phyloP scores from a whole-genome alignment of 2,113 vertebrate genomes.

The Leptobrachium leishanense region DNA sequence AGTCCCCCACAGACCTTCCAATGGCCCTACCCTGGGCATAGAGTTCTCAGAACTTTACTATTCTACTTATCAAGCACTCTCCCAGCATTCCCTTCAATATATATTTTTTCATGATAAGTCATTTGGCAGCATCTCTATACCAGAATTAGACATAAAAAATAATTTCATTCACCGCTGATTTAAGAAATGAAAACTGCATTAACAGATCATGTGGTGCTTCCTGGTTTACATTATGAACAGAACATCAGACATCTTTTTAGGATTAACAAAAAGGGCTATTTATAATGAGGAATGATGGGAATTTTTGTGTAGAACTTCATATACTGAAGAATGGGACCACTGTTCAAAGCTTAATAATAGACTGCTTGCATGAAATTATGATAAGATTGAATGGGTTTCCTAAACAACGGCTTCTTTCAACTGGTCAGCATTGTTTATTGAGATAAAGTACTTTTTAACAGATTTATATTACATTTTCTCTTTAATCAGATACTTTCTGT shows the following conservation, averaged over 20 bases:
- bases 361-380: not conserved
- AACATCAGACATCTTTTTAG: not conserved
- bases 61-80: too few species aligned
- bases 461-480: too few species aligned
- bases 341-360: not conserved
- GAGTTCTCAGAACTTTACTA: too few species aligned
- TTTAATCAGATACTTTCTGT: too few species aligned
- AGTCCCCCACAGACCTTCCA: too few species aligned
- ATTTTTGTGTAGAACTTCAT: not conserved
- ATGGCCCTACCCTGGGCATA: too few species aligned
- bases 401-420: not conserved
- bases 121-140: too few species aligned
- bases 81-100: too few species aligned
- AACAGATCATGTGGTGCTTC: constrained; percentile 20
- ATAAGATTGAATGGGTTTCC: not conserved
- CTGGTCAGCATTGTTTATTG: too few species aligned
- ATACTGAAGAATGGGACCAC: not conserved
- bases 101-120: too few species aligned
- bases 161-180: constrained; percentile 3
- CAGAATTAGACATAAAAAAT: too few species aligned
- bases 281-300: constrained; percentile 9
- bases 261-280: constrained; percentile 6
- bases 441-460: too few species aligned
- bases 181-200: not conserved
- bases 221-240: constrained; percentile 11